Evolutionary conservation across 2,888 invertebrate genomes (phyloP), one percentile per base, ranked within the genome.

Genomic region (Drosophila kanekoi): DNA sequence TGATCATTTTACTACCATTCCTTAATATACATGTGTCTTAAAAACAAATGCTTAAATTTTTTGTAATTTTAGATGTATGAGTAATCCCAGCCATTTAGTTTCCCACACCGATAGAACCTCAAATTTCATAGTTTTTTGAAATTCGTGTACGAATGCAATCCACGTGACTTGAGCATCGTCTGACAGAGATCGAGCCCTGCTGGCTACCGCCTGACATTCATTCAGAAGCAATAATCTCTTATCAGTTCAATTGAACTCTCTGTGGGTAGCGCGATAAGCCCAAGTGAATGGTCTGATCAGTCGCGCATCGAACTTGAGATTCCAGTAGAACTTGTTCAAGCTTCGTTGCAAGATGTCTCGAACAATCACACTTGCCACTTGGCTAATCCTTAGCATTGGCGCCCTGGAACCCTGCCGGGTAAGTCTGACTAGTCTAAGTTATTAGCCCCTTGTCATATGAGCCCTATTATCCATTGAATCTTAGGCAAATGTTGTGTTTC

Each of bases 401-500:
- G 40, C 53, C 1, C 8, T 75, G 0, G 51, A 48, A 6, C 11
- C 37, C 0, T 45, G 54, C 3, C 68, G 69, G 79, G 87, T 41
- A 67, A 20, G 78, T 53, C n/a, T 14, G 32, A 18, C n/a, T 4
- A 18, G 33, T 13, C 3, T 8, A 6, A 8, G 28, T 28, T 28
- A 8, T 8, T 28, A 28, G 2, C 10, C 8, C 37, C 4, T n/a
- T 8, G 13, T 5, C 6, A 20, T 40, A 16, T 13, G 32, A 5
- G 1, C 2, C 2, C 8, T 33, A 11, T 6, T 40, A 13, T 16
- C 3, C 35, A 13, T 14, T 18, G 0, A 8, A n/a, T 5, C 32
- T 2, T 64, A 76, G 77, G 79, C 74, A 4, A 79, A 73, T 37
- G 71, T 81, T 2, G 35, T 69, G 9, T 87, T 87, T 16, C 81